Percentiles rank a stretch among this genome's conserved stretches.
These are phyloP conservation scores for Parapsyche elsis DNA, from an alignment of 1,140 invertebrate genomes.

Conservation along the genomic window DNA sequence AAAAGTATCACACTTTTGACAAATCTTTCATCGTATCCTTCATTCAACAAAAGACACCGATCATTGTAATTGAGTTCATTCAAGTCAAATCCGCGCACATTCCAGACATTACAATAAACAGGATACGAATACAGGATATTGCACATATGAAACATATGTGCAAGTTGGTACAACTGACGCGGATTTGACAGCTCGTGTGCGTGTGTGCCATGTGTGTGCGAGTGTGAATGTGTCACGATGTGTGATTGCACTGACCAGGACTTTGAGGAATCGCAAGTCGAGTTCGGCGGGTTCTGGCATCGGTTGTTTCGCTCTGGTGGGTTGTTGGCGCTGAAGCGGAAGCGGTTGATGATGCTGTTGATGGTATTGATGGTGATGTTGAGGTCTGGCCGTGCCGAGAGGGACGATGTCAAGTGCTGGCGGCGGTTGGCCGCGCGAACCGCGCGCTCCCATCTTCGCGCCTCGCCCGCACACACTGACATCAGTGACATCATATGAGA, in stretches of 20 bases:
- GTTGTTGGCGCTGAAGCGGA: slow-evolving; percentile 72
- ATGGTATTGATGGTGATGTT: not conserved
- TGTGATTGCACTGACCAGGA: slow-evolving; percentile 76
- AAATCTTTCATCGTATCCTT: no score
- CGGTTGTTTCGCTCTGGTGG: slow-evolving; percentile 62
- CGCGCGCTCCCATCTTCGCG: slow-evolving; percentile 12
- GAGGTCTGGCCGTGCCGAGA: not conserved
- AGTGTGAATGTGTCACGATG: no score
- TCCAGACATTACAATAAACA: no score
- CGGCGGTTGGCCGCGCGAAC: not conserved
- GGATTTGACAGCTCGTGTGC: no score
- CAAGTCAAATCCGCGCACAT: no score
- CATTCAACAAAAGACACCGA: no score
- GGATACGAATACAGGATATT: no score
- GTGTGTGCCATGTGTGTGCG: no score
- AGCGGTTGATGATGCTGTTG: slow-evolving; percentile 59
- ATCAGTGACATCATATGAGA: not conserved
- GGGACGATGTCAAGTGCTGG: slow-evolving; percentile 29
- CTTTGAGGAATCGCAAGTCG: slow-evolving; percentile 93
- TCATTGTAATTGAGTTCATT: no score
- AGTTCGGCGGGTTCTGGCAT: slow-evolving; percentile 91
- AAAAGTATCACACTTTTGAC: no score
- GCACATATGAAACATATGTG: no score
- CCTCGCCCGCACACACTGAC: not conserved
- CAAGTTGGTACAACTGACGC: no score